Conservation (phyloP, 2,888 invertebrate genomes). For the Rhingia campestris region DNA sequence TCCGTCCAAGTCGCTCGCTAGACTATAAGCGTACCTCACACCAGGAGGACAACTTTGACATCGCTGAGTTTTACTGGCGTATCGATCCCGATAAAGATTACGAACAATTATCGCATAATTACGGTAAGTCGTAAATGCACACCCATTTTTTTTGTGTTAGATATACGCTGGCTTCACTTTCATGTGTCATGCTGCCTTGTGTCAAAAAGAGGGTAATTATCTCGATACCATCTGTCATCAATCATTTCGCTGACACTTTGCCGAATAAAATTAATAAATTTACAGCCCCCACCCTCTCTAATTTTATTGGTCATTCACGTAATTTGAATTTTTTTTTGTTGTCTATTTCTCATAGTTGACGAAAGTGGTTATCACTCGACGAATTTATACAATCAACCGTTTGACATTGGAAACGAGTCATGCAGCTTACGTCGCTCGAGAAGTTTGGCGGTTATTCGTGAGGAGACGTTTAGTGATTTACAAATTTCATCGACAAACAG, state of each 20-base stretch:
- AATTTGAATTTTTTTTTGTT: constrained; percentile 16
- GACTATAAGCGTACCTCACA: constrained; percentile 80
- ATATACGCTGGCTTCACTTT: not conserved
- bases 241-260: constrained; percentile 30
- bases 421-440: constrained; percentile 87
- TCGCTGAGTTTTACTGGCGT: constrained; percentile 81
- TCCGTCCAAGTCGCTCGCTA: constrained; percentile 81
- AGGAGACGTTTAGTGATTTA: constrained; percentile 89
- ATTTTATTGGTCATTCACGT: constrained; percentile 15
- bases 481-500: constrained; percentile 86
- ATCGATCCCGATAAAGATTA: constrained; percentile 80
- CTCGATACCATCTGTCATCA: constrained; percentile 36
- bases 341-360: constrained; percentile 72
- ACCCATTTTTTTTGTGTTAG: not conserved
- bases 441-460: constrained; percentile 90
- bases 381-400: constrained; percentile 75
- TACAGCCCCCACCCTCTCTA: too few relatives aligned
- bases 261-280: constrained; percentile 18
- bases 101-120: constrained; percentile 72
- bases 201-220: not conserved
- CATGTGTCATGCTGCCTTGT: not conserved
- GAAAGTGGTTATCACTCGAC: constrained; percentile 77
- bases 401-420: constrained; percentile 81
- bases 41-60: constrained; percentile 80
- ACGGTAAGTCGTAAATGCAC: constrained; percentile 50